phyloP scores from a whole-genome alignment of 30 jellyfish, hydroid and myxozoan genomes.

The Aurelia sp. region DNA sequence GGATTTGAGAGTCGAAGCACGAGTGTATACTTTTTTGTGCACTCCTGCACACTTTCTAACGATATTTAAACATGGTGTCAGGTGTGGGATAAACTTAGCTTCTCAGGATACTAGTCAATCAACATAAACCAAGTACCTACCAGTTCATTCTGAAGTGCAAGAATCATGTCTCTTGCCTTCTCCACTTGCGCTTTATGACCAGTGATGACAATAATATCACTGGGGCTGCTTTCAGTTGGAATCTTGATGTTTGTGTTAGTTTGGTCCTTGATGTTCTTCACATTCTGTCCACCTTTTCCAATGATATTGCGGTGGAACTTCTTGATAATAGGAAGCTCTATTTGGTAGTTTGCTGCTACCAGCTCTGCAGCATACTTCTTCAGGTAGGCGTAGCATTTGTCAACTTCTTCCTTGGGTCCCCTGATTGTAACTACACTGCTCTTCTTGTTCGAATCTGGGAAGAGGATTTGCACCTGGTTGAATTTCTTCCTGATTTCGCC shows the following conservation, averaged over 20 bases:
- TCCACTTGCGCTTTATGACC: constrained; percentile 90
- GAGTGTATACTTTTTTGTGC: too few species aligned
- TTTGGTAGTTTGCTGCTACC: constrained; percentile 82
- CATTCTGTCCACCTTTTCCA: constrained; percentile 89
- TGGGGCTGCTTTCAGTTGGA: constrained; percentile 87
- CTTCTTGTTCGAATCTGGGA: constrained; percentile 91
- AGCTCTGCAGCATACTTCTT: constrained; percentile 90
- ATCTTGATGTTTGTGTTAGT: constrained; percentile 81
- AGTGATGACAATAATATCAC: constrained; percentile 89
- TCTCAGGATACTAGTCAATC: too few species aligned
- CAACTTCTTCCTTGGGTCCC: constrained; percentile 97
- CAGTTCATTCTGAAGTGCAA: constrained; percentile 83
- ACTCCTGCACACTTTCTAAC: too few species aligned
- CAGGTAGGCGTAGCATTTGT: constrained; percentile 83
- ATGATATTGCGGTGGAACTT: constrained; percentile 92
- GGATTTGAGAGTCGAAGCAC: too few species aligned
- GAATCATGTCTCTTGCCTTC: constrained; percentile 86
- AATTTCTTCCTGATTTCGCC: constrained; percentile 82
- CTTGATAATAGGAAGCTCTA: constrained; percentile 89
- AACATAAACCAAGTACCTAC: constrained; percentile 28
- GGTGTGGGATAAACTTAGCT: too few species aligned
- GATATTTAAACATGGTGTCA: too few species aligned
- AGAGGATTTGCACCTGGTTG: constrained; percentile 89
- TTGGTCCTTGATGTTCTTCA: constrained; percentile 91
- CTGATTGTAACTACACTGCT: constrained; percentile 93